phyloP scores from a whole-genome alignment of 2,113 vertebrate genomes.

The Anarhynchus alexandrinus region DNA sequence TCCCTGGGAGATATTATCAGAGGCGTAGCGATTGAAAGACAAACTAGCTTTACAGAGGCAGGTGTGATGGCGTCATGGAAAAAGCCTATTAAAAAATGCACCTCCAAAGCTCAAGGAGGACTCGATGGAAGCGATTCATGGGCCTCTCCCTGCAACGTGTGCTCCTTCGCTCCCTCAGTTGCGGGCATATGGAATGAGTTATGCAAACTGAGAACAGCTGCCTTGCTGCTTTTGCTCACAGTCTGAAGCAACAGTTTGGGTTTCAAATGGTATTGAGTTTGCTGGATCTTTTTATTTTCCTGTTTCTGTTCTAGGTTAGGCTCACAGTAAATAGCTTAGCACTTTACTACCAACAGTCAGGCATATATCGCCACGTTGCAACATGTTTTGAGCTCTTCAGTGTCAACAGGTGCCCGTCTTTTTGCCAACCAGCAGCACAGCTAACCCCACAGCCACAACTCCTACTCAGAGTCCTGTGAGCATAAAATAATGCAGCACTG shows the following conservation, averaged over 20 bases:
- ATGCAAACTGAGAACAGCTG: slow-evolving; percentile 46
- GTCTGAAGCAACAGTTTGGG: not conserved
- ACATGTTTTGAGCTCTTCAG: not conserved
- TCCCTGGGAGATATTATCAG: not conserved
- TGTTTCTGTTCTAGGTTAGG: not conserved
- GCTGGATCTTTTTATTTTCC: not conserved
- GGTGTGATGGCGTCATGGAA: slow-evolving; percentile 1
- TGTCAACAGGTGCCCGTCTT: not conserved
- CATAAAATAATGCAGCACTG: not conserved
- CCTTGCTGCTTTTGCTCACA: not conserved
- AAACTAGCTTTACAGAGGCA: not conserved
- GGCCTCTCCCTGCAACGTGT: not conserved
- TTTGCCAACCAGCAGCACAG: not conserved
- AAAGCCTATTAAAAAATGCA: not conserved
- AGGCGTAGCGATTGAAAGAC: not conserved
- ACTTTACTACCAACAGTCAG: not conserved
- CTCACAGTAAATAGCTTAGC: not conserved
- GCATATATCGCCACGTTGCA: not conserved
- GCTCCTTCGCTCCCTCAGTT: not conserved
- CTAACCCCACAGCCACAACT: not conserved
- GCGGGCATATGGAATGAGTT: not conserved
- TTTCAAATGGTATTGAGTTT: not conserved
- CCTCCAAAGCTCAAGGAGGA: not conserved
- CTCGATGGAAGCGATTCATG: not conserved
- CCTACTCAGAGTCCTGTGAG: not conserved